These are phyloP conservation scores for Taeniopygia guttata DNA, from an alignment of 2,797 vertebrate genomes.

Conservation along the genomic window DNA sequence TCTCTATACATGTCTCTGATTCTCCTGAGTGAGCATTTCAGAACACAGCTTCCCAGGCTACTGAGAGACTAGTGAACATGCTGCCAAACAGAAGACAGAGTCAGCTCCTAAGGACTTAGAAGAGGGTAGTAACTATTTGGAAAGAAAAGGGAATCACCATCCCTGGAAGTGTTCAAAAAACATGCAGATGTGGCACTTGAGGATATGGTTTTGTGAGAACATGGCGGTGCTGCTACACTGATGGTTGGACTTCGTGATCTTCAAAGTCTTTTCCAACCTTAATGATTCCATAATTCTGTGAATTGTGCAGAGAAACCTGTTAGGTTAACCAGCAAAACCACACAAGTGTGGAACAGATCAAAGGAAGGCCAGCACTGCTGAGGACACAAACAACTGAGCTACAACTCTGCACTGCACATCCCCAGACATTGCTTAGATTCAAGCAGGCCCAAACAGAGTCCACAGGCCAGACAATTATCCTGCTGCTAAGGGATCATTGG, in stretches of 20 bases:
- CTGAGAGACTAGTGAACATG: background rate
- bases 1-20: background rate
- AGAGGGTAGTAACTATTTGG: background rate
- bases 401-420: background rate
- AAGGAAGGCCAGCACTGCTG: background rate
- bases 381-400: background rate
- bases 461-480: background rate
- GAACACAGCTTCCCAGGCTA: background rate
- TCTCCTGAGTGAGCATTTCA: background rate
- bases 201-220: background rate
- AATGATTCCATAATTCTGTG: background rate
- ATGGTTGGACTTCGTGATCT: background rate
- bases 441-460: background rate
- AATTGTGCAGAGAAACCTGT: background rate
- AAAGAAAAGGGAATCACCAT: background rate
- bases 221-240: background rate
- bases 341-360: background rate
- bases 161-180: background rate
- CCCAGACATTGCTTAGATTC: background rate
- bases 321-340: background rate
- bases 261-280: background rate
- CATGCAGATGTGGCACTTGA: fast-evolving
- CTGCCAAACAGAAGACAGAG: background rate
- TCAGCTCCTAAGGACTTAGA: background rate
- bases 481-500: background rate